Evolutionary conservation across 2,888 invertebrate species (phyloP).

Genomic region (Acanthosepion esculentum): DNA sequence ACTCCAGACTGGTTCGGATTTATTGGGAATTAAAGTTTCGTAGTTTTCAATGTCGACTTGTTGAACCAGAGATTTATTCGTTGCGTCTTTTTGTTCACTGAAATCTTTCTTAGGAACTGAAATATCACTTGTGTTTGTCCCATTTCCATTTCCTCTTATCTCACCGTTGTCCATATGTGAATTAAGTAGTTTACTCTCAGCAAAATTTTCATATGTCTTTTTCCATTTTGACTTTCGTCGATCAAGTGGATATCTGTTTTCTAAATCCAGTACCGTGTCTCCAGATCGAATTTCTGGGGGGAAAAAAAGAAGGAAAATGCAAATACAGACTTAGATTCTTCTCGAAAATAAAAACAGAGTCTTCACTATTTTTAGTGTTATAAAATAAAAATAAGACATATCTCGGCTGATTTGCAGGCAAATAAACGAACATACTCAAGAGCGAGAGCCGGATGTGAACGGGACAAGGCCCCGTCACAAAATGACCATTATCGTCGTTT

Average conservation of each 20-base stretch:
- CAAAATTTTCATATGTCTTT: not conserved
- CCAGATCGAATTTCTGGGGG: conserved; percentile 18
- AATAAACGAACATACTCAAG: no score
- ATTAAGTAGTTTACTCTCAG: not conserved
- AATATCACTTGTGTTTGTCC: not conserved
- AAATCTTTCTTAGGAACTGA: not conserved
- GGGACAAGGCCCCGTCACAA: no score
- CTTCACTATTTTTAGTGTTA: not conserved
- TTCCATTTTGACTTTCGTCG: conserved; percentile 23
- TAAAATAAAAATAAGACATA: no score
- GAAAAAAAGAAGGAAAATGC: not conserved
- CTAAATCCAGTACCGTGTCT: not conserved
- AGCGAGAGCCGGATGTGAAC: no score
- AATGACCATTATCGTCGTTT: no score
- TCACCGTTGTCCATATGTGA: not conserved
- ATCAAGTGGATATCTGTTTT: conserved; percentile 37
- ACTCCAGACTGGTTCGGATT: not conserved
- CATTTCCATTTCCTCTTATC: not conserved
- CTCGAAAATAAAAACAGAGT: not conserved
- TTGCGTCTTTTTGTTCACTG: not conserved
- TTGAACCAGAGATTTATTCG: not conserved
- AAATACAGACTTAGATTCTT: not conserved
- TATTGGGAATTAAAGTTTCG: not conserved
- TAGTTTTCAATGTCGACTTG: not conserved
- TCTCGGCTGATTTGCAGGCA: no score